Evolutionary conservation across 1,140 invertebrate genomes (phyloP).

Genomic region (Neomicropteryx cornuta): DNA sequence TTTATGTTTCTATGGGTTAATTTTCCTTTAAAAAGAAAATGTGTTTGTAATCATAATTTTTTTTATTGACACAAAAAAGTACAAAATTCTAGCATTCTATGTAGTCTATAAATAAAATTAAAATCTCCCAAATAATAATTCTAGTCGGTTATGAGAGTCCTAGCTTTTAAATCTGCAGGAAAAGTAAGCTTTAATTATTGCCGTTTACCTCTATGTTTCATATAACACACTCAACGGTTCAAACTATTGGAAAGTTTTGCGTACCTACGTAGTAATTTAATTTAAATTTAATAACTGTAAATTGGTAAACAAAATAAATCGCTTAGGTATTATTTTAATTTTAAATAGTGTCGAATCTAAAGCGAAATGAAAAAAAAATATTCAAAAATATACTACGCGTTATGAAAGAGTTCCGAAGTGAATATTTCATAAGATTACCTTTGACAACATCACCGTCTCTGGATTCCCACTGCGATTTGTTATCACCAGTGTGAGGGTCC

Average conservation of each 20-base stretch:
- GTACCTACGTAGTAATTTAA: background rate
- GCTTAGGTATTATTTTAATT: too few species aligned
- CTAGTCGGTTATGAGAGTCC: too few species aligned
- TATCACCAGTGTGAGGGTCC: conserved; percentile 35
- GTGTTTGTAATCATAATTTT: too few species aligned
- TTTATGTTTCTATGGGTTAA: too few species aligned
- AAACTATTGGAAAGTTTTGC: background rate
- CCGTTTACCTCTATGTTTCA: background rate
- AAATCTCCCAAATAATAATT: too few species aligned
- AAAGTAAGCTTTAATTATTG: too few species aligned
- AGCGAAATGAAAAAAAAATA: background rate
- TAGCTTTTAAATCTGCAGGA: too few species aligned
- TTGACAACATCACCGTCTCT: conserved; percentile 40
- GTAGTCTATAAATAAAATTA: too few species aligned
- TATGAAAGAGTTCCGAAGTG: background rate
- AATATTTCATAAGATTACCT: conserved; percentile 23
- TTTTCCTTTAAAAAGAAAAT: too few species aligned
- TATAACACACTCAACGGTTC: background rate
- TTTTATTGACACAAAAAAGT: too few species aligned
- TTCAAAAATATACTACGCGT: background rate
- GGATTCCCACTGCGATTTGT: conserved; percentile 41
- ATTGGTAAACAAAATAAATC: background rate
- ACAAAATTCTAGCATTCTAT: too few species aligned
- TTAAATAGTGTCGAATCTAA: conserved; percentile 2
- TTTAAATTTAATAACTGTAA: background rate